These are phyloP conservation scores for Periophthalmus magnuspinnatus DNA, from an alignment of 2,797 vertebrate species.

Conservation along the genomic window DNA sequence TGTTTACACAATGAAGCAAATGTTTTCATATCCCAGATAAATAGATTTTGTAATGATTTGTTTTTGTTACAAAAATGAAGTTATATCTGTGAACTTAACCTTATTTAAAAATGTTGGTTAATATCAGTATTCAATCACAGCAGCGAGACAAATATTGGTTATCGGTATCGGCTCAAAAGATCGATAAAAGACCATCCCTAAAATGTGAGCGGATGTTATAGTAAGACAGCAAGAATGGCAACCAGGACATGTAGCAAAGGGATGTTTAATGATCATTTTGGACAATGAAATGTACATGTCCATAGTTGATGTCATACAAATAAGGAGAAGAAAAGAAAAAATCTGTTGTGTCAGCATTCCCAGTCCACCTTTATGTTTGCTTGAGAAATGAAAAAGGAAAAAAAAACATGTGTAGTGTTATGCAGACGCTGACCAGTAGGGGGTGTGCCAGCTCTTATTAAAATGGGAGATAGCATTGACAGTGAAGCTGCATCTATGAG, in stretches of 20 bases:
- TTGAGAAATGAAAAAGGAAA: conserved; percentile 57
- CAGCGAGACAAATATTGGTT: not conserved
- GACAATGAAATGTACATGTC: conserved; percentile 79
- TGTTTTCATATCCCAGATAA: not conserved
- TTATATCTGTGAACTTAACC: not conserved
- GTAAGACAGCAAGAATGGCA: conserved; percentile 66
- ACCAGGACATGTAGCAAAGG: conserved; percentile 78
- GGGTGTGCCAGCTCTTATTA: conserved; percentile 65
- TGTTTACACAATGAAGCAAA: not conserved
- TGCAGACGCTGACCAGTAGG: conserved; percentile 55
- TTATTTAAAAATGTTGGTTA: too few relatives aligned
- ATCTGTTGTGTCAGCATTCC: conserved; percentile 64
- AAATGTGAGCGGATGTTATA: conserved; percentile 53
- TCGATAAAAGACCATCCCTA: not conserved
- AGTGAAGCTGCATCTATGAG: conserved; percentile 35
- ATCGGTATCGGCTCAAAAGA: not conserved
- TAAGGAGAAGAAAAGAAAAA: conserved; percentile 63
- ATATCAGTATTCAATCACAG: not conserved
- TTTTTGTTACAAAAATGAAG: not conserved
- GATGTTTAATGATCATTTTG: conserved; percentile 80
- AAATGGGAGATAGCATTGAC: conserved; percentile 19
- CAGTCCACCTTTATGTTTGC: conserved; percentile 59
- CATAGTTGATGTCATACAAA: conserved; percentile 74
- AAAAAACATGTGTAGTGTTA: conserved; percentile 50
- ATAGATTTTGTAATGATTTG: not conserved